Percentiles rank a stretch among this genome's conserved stretches.
Conservation (phyloP, 1,140 invertebrate genomes). For the Anagrus nilaparvatae region DNA sequence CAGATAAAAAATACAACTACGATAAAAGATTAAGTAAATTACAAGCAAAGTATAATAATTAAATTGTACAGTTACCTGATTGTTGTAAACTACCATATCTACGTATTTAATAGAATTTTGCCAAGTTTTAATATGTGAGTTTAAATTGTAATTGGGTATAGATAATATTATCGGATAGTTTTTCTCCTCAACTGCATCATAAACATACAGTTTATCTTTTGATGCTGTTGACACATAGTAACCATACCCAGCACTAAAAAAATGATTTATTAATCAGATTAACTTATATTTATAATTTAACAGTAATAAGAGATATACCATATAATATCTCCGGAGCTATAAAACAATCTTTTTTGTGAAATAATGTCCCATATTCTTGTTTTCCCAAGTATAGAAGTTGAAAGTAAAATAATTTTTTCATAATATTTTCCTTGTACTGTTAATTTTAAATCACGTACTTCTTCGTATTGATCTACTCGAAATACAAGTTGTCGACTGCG, state of each 20-base stretch:
- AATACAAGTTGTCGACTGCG: background rate
- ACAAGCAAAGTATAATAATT: no score
- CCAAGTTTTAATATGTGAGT: background rate
- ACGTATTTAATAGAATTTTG: background rate
- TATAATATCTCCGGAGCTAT: slow-evolving; percentile 14
- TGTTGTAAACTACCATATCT: slow-evolving; percentile 9
- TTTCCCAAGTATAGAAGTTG: slow-evolving; percentile 11
- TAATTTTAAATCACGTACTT: slow-evolving; percentile 13
- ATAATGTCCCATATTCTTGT: slow-evolving; percentile 17
- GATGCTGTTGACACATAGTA: slow-evolving; percentile 13
- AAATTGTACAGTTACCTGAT: no score
- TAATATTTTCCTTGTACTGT: slow-evolving; percentile 6
- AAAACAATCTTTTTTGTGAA: slow-evolving; percentile 2
- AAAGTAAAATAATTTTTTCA: slow-evolving; percentile 11
- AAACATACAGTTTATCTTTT: slow-evolving; percentile 4
- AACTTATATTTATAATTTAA: background rate
- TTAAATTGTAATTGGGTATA: background rate
- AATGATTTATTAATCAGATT: slow-evolving; percentile 1
- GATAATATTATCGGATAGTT: slow-evolving; percentile 2
- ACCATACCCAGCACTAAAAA: slow-evolving; percentile 19
- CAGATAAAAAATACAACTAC: slow-evolving; percentile 18
- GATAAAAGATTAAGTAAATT: no score
- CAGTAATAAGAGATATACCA: slow-evolving; percentile 17
- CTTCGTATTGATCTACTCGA: slow-evolving; percentile 14
- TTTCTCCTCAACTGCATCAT: slow-evolving; percentile 1